These are phyloP conservation scores for Agrochola macilenta DNA, from an alignment of 2,888 invertebrate species.

Conservation along the genomic window DNA sequence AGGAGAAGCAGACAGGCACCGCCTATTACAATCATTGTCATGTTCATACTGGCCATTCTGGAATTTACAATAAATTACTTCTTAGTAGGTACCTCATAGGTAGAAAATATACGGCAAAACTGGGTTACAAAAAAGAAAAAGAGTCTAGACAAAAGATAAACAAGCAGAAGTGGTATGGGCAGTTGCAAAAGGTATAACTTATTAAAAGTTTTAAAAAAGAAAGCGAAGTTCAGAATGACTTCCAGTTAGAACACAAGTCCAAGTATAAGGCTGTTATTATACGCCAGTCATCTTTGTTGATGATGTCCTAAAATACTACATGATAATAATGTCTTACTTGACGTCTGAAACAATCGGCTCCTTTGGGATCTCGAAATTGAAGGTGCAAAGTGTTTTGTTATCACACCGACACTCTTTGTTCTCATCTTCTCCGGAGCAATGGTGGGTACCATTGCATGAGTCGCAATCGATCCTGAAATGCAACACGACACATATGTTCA, in stretches of 20 bases:
- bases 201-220: neutral
- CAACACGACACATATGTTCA: neutral
- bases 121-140: neutral
- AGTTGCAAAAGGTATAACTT: neutral
- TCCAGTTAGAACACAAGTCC: neutral
- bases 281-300: neutral
- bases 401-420: conserved; percentile 68
- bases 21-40: conserved; percentile 78
- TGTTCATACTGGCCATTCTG: conserved; percentile 82
- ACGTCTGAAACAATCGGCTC: conserved; percentile 10
- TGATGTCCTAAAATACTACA: neutral
- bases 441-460: conserved; percentile 64
- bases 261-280: neutral
- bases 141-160: neutral
- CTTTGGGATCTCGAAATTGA: neutral
- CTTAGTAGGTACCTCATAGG: neutral
- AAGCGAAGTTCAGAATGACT: neutral
- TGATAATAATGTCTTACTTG: conserved; percentile 33
- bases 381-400: conserved; percentile 68
- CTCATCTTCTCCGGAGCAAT: conserved; percentile 65
- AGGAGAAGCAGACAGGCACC: conserved; percentile 75
- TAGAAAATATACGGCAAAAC: neutral
- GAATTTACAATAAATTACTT: conserved; percentile 41
- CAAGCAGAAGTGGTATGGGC: neutral
- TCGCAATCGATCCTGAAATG: conserved; percentile 76